Evolutionary conservation across 2,113 vertebrate genomes (phyloP).

Genomic region (Gobio gobio): DNA sequence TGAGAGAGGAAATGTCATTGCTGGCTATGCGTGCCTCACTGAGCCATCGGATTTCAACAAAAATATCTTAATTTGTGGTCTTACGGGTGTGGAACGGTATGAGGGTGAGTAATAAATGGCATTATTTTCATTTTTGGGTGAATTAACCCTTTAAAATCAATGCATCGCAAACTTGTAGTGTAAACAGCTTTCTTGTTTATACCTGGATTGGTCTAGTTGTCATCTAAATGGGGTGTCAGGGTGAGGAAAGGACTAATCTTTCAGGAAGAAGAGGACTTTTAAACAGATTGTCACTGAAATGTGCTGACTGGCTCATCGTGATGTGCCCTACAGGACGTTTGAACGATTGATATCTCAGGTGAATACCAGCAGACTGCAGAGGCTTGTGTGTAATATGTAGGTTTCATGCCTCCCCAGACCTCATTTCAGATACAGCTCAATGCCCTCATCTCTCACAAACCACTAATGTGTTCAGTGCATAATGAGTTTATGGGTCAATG

Average conservation of each 20-base stretch:
- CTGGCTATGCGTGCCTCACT: no score
- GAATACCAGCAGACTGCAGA: conserved; percentile 33
- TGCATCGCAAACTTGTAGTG: neutral
- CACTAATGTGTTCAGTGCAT: conserved; percentile 33
- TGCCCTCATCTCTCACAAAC: conserved; percentile 5
- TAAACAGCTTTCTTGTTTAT: neutral
- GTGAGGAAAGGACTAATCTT: neutral
- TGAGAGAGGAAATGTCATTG: no score
- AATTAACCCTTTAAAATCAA: neutral
- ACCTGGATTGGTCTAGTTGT: neutral
- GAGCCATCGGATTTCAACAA: no score
- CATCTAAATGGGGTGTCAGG: neutral
- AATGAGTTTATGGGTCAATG: conserved; percentile 39
- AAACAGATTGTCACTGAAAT: neutral
- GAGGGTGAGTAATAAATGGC: no score
- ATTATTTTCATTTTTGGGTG: no score
- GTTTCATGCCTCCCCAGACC: conserved; percentile 3
- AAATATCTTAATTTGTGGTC: no score
- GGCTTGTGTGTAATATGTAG: neutral
- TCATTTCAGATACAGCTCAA: conserved; percentile 6
- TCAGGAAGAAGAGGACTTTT: neutral
- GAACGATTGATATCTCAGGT: conserved; percentile 17
- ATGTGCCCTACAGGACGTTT: conserved; percentile 22
- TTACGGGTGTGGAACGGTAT: no score
- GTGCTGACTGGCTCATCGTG: neutral